Evolutionary conservation across 1,140 invertebrate genomes (phyloP).

Genomic region (Tachypleus tridentatus): DNA sequence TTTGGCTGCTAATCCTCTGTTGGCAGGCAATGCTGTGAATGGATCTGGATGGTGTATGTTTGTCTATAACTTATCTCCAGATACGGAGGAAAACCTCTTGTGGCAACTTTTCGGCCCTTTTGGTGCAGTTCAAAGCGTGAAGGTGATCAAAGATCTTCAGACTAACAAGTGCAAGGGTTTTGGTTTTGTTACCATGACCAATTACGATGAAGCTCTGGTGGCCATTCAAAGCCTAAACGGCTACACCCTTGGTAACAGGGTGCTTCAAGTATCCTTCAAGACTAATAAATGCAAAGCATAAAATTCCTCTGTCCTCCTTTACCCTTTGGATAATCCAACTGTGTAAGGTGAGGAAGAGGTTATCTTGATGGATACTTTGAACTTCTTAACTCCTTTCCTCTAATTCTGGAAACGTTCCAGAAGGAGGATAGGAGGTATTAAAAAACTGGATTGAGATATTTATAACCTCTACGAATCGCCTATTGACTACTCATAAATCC

Average conservation of each 20-base stretch:
- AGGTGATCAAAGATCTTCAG: constrained; percentile 92
- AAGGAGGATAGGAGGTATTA: too few relatives aligned
- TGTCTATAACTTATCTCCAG: constrained; percentile 95
- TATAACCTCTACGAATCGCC: too few relatives aligned
- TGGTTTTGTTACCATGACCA: constrained; percentile 99
- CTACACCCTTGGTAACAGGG: constrained; percentile 90
- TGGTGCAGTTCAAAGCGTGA: constrained; percentile 95
- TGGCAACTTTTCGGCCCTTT: constrained; percentile 99
- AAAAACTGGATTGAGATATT: too few relatives aligned
- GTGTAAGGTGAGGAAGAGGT: too few relatives aligned
- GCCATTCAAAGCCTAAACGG: constrained; percentile 97
- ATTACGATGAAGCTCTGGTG: constrained; percentile 95
- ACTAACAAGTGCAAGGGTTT: constrained; percentile 99
- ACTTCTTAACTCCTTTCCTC: too few relatives aligned
- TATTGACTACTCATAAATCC: too few relatives aligned
- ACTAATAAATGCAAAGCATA: constrained; percentile 45
- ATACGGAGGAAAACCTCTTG: constrained; percentile 94
- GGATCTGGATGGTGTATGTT: constrained; percentile 94
- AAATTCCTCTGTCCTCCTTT: constrained; percentile 11
- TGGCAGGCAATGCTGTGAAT: constrained; percentile 53
- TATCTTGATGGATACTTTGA: too few relatives aligned
- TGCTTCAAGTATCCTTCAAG: constrained; percentile 97
- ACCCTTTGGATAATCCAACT: too few relatives aligned
- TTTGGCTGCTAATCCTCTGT: constrained; percentile 65
- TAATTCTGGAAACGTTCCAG: too few relatives aligned